Evolutionary conservation across 2,888 invertebrate genomes (phyloP), one percentile per base, ranked within the genome.

Genomic region (Scotopteryx bipunctaria): DNA sequence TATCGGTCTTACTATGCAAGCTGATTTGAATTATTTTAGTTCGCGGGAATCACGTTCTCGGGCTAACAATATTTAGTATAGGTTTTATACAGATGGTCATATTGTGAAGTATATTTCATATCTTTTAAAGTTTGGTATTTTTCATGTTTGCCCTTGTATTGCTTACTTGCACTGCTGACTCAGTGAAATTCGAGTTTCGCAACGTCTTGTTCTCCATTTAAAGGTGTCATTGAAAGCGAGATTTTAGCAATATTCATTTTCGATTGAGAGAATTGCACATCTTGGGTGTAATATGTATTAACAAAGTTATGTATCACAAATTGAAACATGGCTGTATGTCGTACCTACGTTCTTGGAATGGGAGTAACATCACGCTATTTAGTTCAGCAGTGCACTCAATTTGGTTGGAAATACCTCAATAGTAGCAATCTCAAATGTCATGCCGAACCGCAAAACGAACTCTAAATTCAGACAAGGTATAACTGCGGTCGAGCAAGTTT

Each of bases 151-250:
- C 32, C 57, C 54, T 57, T 48, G 66, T 59, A 61, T 69, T 72
- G 63, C 66, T 62, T 61, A 61, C 63, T 69, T 66, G 60, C 65
- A 61, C 66, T 73, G 73, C 73, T 79, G 76, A 76, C 53, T 71
- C 73, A 66, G 62, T 76, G 73, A 70, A 63, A 69, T 56, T 69
- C 67, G 38, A 68, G 71, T 76, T 76, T 69, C 66, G 73, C 78
- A 78, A 78, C 75, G 78, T 73, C 67, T 64, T 63, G 71, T 64
- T 72, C 48, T 59, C 81, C 84, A 73, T 83, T 75, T 82, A 80
- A 62, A 76, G 79, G 14, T 37, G 25, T 44, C 45, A 55, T 36
- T 27, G 44, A 17, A 15, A 29, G 19, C 29, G 6, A 29, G 27
- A 45, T 45, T 19, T 36, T 21, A 36, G 35, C 47, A 11, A 11